Base-by-base conservation (phyloP, 2,888 invertebrate species). In the Drosophila affinis region DNA sequence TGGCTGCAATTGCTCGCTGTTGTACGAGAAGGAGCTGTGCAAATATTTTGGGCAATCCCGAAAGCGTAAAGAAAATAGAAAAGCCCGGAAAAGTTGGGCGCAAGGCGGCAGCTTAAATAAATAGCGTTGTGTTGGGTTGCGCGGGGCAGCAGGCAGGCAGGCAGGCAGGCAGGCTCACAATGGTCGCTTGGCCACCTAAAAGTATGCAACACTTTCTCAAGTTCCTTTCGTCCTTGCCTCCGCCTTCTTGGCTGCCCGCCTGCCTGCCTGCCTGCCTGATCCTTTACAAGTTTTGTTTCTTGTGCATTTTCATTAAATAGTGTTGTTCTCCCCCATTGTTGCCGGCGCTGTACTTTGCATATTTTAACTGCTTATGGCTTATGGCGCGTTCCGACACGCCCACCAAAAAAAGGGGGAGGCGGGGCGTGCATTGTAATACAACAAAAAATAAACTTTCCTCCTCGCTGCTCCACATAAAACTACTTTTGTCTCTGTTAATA, bases 241-340 rank as follows among this genome's bases (percentile, higher is more conserved):
- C 52, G 24, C 32, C 49, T 49, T 46, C 21, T 46, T n/a, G 6
- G 32, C 34, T 32, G 17, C 45, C 49, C 48, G 47, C 17, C 45
- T n/a, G 5, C 3, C 34, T 4, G 34, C 51, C 58, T 59, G 21
- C 21, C 46, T 34, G 29, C 54, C 27, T 69, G 67, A 48, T 55
- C 49, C 74, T 58, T 81, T 52, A 60, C 57, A 62, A 67, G 48
- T 76, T 84, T 68, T 67, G 61, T 73, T 75, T 62, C 63, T 75
- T 62, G 58, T 63, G 72, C 72, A 87, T 76, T 88, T 88, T 85
- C 88, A 88, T 85, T 85, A 85, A 86, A 88, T 80, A 76, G 83
- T 79, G 81, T 81, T 87, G 79, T 85, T 72, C 77, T 54, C 71
- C 67, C 39, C 39, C 39, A 70, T 74, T 78, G 69, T 72, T 62